Percentiles rank a stretch among this genome's conserved stretches.
Evolutionary conservation across 2,888 invertebrate genomes (phyloP).

Genomic region (Neoaliturus tenellus): DNA sequence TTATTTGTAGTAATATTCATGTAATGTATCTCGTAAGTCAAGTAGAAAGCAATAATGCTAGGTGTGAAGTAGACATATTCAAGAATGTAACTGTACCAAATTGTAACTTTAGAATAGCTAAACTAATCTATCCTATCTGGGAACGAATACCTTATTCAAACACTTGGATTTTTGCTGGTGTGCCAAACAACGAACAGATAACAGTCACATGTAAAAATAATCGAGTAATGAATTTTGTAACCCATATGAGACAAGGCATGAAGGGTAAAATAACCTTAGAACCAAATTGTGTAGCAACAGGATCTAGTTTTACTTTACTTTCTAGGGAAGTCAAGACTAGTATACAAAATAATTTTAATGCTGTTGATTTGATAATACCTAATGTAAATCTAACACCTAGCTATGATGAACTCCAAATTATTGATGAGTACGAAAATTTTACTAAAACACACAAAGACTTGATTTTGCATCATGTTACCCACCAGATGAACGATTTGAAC

Average conservation of each 20-base stretch:
- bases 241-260: neutral
- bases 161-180: neutral
- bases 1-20: neutral
- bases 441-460: neutral
- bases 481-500: neutral
- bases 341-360: neutral
- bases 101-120: neutral
- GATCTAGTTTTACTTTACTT: conserved; percentile 27
- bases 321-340: neutral
- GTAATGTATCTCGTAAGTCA: neutral
- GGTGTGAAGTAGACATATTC: conserved; percentile 9
- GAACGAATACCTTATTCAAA: neutral
- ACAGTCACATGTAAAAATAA: conserved; percentile 28
- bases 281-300: conserved; percentile 2
- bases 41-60: neutral
- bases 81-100: conserved; percentile 3
- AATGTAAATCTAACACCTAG: neutral
- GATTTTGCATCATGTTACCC: neutral
- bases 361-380: neutral
- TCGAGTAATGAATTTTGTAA: conserved; percentile 6
- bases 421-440: neutral
- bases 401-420: neutral
- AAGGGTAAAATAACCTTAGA: neutral
- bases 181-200: neutral
- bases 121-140: neutral